Base-by-base conservation (phyloP, 2,797 vertebrate genomes). In the Ctenosaura bakeri region DNA sequence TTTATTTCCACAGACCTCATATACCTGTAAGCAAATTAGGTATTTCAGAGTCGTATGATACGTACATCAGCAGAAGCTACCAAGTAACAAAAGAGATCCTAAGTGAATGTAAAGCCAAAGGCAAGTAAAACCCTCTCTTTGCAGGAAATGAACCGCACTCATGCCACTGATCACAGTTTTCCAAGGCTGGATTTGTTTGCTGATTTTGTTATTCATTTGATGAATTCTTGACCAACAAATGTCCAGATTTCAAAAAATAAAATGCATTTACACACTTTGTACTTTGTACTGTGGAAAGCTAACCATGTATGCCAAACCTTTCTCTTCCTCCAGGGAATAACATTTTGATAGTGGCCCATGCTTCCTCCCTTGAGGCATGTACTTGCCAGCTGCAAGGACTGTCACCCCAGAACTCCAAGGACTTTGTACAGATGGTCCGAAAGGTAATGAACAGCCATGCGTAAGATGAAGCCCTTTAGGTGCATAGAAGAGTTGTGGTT, bases 401-500 rank as follows among this genome's bases (percentile, higher is more conserved):
- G 80, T 98, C 97, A 0, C 98, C 98, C 0, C 99, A 99, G 96
- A 99, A 98, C 97, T 97, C 99, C 95, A 99, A 99, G 98, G 99
- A 99, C 96, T 99, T 99, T 84, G 98, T 99, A 46, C 99, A 99
- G 97, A 99, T 99, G 95, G 99, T 99, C 94, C 97, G 99, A 94
- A 99, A 99, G 98, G 99, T 99, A 93, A 97, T 14, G 32, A 74
- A 14, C 50, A n/a, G 7, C 83, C 0, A 69, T 22, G 24, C 14
- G 12, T 22, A 78, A 88, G 38, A 83, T 35, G 59, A 69, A 90
- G 85, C 84, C 89, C 0, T 0, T 82, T 29, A 88, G 3, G 73
- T 82, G n/a, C 29, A 10, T 64, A 4, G 32, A 22, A 20, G 35
- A n/a, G 35, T 6, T 16, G 35, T 18, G 18, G 10, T 52, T 64